phyloP scores from a whole-genome alignment of 2,888 invertebrate genomes.

The Synanthedon formicaeformis region DNA sequence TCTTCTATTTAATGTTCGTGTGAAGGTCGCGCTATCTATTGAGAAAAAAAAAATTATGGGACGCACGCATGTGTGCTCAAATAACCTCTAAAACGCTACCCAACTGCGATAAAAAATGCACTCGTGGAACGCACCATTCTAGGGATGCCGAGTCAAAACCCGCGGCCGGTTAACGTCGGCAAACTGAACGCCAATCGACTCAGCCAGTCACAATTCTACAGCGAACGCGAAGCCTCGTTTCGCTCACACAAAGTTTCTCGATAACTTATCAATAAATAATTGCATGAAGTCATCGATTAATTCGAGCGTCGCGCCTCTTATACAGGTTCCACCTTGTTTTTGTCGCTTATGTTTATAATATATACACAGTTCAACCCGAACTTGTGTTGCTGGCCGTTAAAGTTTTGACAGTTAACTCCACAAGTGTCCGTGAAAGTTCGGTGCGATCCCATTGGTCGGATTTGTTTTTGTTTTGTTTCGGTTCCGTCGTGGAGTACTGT shows the following conservation, averaged over 20 bases:
- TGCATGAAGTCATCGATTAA: constrained; percentile 66
- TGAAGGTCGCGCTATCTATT: background rate
- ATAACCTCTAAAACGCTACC: constrained; percentile 55
- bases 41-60: background rate
- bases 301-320: constrained; percentile 29
- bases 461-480: constrained; percentile 34
- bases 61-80: constrained; percentile 3
- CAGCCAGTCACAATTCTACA: constrained; percentile 41
- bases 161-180: constrained; percentile 2
- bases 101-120: constrained; percentile 55
- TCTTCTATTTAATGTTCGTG: background rate
- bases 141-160: constrained; percentile 7
- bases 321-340: background rate
- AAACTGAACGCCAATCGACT: constrained; percentile 2
- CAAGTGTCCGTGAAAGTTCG: constrained; percentile 62
- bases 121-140: constrained; percentile 16
- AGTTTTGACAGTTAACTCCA: constrained; percentile 46
- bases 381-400: background rate
- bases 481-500: constrained; percentile 16
- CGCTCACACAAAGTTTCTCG: constrained; percentile 27
- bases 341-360: background rate
- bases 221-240: constrained; percentile 35
- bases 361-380: background rate
- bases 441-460: constrained; percentile 43
- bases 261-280: constrained; percentile 63